Base-by-base conservation (phyloP, 2,888 invertebrate species). In the Dicranocentrus wangi region DNA sequence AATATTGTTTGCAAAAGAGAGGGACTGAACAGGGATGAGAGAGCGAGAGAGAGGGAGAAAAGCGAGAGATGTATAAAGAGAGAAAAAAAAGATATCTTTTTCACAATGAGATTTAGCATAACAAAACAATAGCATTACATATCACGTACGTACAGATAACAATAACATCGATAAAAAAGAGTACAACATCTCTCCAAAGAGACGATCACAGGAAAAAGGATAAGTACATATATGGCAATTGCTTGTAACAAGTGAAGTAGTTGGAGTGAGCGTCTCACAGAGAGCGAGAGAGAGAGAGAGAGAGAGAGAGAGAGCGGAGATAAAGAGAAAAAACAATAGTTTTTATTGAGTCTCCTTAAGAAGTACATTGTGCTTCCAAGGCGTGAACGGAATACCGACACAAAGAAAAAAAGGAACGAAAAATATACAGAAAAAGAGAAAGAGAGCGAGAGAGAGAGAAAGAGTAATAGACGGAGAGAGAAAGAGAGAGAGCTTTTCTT, bases 1-100 rank as follows among this genome's bases (percentile, higher is more conserved):
- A 61, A 68, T 39, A 58, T 32, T 51, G 55, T 15, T 68, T 19
- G 51, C 19, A 23, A 21, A 61, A 47, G 27, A 21, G 68, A 66
- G 28, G 17, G 43, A 61, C 3, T 43, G 28, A 21, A 21, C 58
- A 66, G 28, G 17, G 43, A 61, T 1, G 58, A 10, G 13, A 17
- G 28, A 76, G 68, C 65, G 58, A 55, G 25, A 66, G 25, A 47
- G 17, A 63, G n/a, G 61, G 25, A 61, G 17, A 60, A 21, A 10
- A 66, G 19, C 28, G 27, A 43, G n/a, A 61, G n/a, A 68, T 53
- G 43, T 27, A 61, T n/a, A 19, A 15, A 21, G 3, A 51, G n/a
- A 43, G 15, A 63, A 5, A 23, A 25, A 32, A 63, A 63, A 8
- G 13, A 58, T 58, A 10, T 47, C 3, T 17, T n/a, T n/a, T 47